phyloP scores from a whole-genome alignment of 2,113 vertebrate species.

The Cricetomys ansorgei region DNA sequence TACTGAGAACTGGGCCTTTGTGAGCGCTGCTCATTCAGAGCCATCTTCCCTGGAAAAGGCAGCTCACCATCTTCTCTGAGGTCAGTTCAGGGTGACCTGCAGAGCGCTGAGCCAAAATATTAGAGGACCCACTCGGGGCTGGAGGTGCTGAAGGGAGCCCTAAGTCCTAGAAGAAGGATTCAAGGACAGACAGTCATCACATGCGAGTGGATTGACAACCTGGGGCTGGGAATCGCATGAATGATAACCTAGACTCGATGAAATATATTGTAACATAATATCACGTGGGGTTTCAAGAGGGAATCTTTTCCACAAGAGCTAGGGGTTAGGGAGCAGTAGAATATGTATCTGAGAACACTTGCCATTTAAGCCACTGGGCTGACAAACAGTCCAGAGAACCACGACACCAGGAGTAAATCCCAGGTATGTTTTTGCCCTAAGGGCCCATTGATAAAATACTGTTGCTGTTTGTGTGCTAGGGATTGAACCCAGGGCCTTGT shows the following conservation, averaged over 20 bases:
- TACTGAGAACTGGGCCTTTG: not conserved
- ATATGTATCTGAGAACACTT: not conserved
- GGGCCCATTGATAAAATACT: not conserved
- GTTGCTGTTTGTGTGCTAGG: not conserved
- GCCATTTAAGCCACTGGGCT: not conserved
- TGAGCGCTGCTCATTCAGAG: not conserved
- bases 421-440: not conserved
- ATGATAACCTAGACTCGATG: not conserved
- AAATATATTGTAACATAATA: not conserved
- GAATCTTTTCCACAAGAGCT: rapidly evolving
- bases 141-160: not conserved
- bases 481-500: not conserved
- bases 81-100: not conserved
- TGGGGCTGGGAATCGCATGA: not conserved
- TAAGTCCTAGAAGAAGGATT: not conserved
- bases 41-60: not conserved
- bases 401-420: not conserved
- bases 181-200: not conserved
- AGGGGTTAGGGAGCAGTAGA: not conserved
- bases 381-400: not conserved
- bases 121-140: too few species aligned
- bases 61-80: not conserved
- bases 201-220: not conserved
- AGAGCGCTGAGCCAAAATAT: not conserved
- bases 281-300: not conserved